Conservation (phyloP, 2,113 vertebrate genomes). For the Lepidothrix coronata region DNA sequence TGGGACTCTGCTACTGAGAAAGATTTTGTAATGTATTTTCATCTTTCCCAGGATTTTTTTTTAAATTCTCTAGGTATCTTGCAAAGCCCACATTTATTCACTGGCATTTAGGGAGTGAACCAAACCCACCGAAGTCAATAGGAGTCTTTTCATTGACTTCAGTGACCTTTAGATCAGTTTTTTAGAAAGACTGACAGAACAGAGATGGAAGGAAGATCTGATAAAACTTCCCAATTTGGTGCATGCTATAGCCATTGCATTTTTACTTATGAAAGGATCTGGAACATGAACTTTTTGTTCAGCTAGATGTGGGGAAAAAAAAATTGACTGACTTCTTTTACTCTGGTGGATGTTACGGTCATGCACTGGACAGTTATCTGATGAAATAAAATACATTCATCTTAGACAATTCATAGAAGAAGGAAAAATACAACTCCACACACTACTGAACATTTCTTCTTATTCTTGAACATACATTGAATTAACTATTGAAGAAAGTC, state of each 20-base stretch:
- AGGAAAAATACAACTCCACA: not conserved
- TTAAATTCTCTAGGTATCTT: not conserved
- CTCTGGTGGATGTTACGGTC: not conserved
- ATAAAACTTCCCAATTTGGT: not conserved
- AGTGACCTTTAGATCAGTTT: constrained; percentile 43
- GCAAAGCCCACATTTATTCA: constrained; percentile 30
- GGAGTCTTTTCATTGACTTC: constrained; percentile 51
- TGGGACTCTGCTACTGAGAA: not conserved
- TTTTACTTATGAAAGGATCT: not conserved
- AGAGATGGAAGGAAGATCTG: not conserved
- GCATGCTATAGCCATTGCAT: not conserved
- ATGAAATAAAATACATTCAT: not conserved
- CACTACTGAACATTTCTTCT: not conserved
- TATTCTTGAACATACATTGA: not conserved
- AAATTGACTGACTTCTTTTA: not conserved
- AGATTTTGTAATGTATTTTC: not conserved
- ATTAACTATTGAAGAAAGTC: not conserved
- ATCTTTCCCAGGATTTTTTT: not conserved
- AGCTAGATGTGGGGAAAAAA: not conserved
- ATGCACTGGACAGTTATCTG: not conserved
- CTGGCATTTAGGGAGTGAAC: constrained; percentile 22
- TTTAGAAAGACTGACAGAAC: not conserved
- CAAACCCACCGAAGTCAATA: constrained; percentile 25
- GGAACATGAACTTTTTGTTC: not conserved
- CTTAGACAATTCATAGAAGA: not conserved